These are phyloP conservation scores for Xestia sexstrigata DNA, from an alignment of 2,888 invertebrate species.

Conservation along the genomic window DNA sequence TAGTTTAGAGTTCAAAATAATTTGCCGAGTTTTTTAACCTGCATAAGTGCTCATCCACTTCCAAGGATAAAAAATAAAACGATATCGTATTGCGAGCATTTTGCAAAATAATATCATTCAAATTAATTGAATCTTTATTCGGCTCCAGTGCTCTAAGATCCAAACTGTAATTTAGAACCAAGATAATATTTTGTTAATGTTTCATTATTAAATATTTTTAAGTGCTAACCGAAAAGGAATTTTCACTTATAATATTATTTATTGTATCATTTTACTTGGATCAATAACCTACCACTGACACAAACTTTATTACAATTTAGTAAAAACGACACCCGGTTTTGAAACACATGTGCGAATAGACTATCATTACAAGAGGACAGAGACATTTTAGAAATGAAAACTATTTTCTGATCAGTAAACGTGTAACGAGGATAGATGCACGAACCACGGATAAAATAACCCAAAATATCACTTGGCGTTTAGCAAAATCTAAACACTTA, in stretches of 20 bases:
- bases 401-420: neutral
- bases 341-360: neutral
- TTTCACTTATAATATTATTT: too few relatives aligned
- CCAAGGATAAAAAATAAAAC: neutral
- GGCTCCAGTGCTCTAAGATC: neutral
- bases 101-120: neutral
- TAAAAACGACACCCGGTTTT: conserved; percentile 2
- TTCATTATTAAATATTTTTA: neutral
- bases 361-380: too few relatives aligned
- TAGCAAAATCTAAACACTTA: too few relatives aligned
- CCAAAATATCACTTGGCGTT: neutral
- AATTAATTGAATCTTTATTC: conserved; percentile 15
- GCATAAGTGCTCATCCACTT: neutral
- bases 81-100: neutral
- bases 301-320: neutral
- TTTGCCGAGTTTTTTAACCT: neutral
- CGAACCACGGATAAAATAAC: neutral
- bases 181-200: neutral
- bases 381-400: neutral
- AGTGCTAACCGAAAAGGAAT: neutral
- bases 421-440: neutral
- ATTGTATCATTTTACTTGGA: neutral
- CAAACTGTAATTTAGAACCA: neutral
- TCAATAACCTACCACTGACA: neutral
- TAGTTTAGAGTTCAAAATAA: conserved; percentile 6